Evolutionary conservation across 2,797 vertebrate species (phyloP), one percentile per base, ranked within the genome.

Genomic region (Leptodactylus fallax): DNA sequence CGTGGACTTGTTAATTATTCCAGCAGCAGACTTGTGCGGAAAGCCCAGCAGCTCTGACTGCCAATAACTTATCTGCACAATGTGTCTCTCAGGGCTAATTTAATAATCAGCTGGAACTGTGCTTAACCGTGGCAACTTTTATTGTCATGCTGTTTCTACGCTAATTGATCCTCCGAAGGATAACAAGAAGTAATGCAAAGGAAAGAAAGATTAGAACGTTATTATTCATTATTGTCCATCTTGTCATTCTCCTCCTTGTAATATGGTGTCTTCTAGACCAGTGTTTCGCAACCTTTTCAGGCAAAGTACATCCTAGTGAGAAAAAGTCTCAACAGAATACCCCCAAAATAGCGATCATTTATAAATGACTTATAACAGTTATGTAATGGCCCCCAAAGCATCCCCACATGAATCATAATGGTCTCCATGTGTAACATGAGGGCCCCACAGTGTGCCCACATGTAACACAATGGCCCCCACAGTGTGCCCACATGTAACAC

Each of bases 101-200:
- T 88, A 85, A 81, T 88, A 89, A 78, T 86, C 87, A 79, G 83
- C 87, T 78, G 79, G 84, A 88, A 67, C 53, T 58, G 49, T 76
- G 55, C 60, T 82, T 86, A 63, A 27, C 69, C 81, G 27, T 16
- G 21, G 74, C 49, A 69, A 80, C 63, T 63, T 81, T 78, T 85
- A 65, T 82, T 89, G 84, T 58, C 87, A 86, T 53, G 79, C 84
- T 86, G 84, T 51, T 89, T 63, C 25, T 58, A 56, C 60, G 27
- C 81, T 85, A 89, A 89, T 86, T 89, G 84, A 86, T 86, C 27
- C 49, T 81, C 49, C 56, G 58, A 81, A 85, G 27, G 49, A 82
- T 71, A 78, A 47, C 56, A 49, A 76, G 71, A 45, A 5, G 79
- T 82, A 71, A 63, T 67, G 65, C 21, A 53, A 79, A 58, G 74